A percentile compares a stretch with the other conserved stretches of the same genome.
Evolutionary conservation across 2,113 vertebrate genomes (phyloP).

Genomic region (Dicerorhinus sumatrensis): DNA sequence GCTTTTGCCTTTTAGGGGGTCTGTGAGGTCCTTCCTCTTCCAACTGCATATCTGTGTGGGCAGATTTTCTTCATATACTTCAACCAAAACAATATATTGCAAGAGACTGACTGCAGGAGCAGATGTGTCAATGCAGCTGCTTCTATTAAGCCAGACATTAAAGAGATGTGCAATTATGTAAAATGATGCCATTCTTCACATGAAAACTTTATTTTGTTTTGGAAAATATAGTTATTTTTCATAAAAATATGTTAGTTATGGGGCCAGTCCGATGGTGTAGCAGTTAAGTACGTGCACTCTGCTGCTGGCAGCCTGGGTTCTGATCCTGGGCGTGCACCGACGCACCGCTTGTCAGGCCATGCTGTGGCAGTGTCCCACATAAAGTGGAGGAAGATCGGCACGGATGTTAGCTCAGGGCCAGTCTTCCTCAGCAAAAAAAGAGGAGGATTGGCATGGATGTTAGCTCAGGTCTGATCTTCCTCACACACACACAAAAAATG

Average conservation of each 20-base stretch:
- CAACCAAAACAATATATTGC: not conserved
- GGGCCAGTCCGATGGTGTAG: no score
- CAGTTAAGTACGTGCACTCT: no score
- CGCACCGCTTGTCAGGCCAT: no score
- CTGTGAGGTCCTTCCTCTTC: not conserved
- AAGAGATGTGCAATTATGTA: not conserved
- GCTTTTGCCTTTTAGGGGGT: not conserved
- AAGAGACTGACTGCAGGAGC: not conserved
- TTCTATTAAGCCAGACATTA: not conserved
- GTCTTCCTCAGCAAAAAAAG: no score
- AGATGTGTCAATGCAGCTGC: not conserved
- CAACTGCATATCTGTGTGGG: not conserved
- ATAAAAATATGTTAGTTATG: not conserved
- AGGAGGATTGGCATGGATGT: no score
- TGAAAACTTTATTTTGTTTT: not conserved
- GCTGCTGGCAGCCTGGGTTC: no score
- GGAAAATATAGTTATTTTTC: conserved; percentile 30
- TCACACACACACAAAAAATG: not conserved
- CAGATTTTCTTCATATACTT: not conserved
- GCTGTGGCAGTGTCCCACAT: no score
- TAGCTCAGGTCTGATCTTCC: no score
- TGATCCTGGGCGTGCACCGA: no score
- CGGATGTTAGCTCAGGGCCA: no score
- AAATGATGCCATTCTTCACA: not conserved
- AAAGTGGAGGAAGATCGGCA: no score